Evolutionary conservation across 2,888 invertebrate species (phyloP), one percentile per base, ranked within the genome.

Genomic region (Leucania comma): DNA sequence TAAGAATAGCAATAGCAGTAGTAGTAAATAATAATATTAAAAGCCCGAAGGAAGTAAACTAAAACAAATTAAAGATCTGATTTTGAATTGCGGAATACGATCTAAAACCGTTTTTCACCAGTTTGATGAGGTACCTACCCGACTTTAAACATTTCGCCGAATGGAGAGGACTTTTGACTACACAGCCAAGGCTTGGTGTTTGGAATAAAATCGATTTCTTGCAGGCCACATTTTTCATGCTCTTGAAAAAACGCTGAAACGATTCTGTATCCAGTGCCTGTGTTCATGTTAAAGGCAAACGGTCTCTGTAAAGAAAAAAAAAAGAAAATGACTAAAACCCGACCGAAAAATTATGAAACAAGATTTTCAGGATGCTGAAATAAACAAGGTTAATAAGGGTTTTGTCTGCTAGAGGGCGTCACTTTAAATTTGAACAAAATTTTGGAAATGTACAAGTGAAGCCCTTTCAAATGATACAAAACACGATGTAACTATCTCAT

Each of bases 221-320:
- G 96, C 14, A 98, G 91, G 0, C 97, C 97, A 88, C 98, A 98
- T 86, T 97, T 98, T 88, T 98, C 97, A 74, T 96, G 96, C 85
- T 97, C 97, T 35, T 93, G 93, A 88, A 97, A 98, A 22, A 96
- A 96, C 82, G 96, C 96, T 66, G 96, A 96, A 5, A 97, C 95
- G 1, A 97, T 83, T 87, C 96, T 96, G 87, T 97, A 97, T 0
- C 97, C 97, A 5, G 94, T 90, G 2, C 96, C 96, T 3, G 93
- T 81, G 82, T 97, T 97, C 87, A 96, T 97, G 86, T 97, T 96
- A 78, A 97, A 97, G 0, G 97, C 97, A 83, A 97, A 97, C 3
- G 97, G 96, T 69, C 96, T 96, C 88, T 96, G 83, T 50, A 56
- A 72, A 68, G 62, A 35, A 68, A 68, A 24, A 53, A n/a, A n/a